Conservation (phyloP, 2,888 invertebrate species). For the Erannis defoliaria region DNA sequence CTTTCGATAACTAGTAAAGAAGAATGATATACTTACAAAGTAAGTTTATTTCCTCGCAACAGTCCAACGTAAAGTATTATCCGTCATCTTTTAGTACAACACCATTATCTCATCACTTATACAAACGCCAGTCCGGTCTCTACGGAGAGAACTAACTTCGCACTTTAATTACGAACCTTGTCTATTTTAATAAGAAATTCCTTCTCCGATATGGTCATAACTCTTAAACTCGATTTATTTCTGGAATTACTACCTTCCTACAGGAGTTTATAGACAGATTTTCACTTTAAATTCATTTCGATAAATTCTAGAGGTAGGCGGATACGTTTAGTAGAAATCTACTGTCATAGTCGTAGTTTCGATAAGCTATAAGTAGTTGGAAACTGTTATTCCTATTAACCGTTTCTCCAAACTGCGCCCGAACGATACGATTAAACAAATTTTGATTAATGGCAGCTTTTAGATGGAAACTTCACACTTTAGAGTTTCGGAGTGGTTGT, state of each 20-base stretch:
- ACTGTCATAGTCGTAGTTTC: conserved; percentile 1
- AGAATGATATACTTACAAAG: too few species aligned
- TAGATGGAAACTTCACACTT: conserved; percentile 41
- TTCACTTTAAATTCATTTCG: conserved; percentile 35
- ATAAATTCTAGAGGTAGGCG: conserved; percentile 17
- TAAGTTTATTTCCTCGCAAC: not conserved
- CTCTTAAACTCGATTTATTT: conserved; percentile 49
- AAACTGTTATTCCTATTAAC: conserved; percentile 20
- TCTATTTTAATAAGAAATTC: conserved; percentile 48
- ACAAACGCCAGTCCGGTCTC: conserved; percentile 41
- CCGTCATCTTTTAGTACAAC: conserved; percentile 29
- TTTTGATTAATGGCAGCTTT: conserved; percentile 47
- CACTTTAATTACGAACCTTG: conserved; percentile 49
- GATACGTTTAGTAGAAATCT: conserved; percentile 7
- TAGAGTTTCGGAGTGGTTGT: conserved; percentile 39
- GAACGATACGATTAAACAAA: conserved; percentile 32
- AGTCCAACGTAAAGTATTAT: conserved; percentile 4
- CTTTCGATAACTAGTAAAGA: too few species aligned
- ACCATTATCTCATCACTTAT: conserved; percentile 40
- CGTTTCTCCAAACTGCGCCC: conserved; percentile 14
- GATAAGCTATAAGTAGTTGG: conserved; percentile 12
- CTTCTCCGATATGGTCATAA: conserved; percentile 46
- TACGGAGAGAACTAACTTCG: conserved; percentile 42
- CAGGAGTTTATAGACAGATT: conserved; percentile 28
- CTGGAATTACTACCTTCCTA: conserved; percentile 41